A percentile compares a stretch with the other conserved stretches of the same genome.
Evolutionary conservation across 2,797 vertebrate genomes (phyloP).

Genomic region (Pteronotus mesoamericanus): DNA sequence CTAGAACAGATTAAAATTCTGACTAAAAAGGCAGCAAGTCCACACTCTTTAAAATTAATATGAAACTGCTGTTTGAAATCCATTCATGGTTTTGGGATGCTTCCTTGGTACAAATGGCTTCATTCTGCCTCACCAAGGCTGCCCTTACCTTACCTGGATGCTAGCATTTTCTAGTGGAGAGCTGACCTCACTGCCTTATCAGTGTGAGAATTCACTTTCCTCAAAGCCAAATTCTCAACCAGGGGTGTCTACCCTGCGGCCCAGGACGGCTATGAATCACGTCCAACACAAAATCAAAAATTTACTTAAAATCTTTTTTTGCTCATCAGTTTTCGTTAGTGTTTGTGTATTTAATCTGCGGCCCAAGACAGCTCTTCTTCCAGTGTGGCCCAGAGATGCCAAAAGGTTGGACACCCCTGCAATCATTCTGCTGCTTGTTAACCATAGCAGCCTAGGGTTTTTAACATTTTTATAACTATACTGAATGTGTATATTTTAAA

Average conservation of each 20-base stretch:
- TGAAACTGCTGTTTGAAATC: background rate
- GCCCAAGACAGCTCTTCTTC: no score
- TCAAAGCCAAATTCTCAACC: background rate
- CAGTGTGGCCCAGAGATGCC: no score
- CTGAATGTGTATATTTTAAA: background rate
- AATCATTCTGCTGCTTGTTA: background rate
- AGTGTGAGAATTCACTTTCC: background rate
- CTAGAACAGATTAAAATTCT: background rate
- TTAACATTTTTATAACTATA: background rate
- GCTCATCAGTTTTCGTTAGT: no score
- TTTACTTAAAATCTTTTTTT: no score
- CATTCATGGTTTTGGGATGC: background rate
- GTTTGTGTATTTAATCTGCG: no score
- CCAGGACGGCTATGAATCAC: no score
- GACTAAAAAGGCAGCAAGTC: background rate
- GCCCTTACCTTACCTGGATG: background rate
- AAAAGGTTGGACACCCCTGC: no score
- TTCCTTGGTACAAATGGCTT: background rate
- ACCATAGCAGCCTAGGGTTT: background rate
- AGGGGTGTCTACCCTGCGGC: no score
- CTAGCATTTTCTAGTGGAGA: background rate
- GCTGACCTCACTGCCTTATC: background rate
- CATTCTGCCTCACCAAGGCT: no score
- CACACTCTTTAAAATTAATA: background rate
- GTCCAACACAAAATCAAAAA: no score